Conservation (phyloP, 1,140 invertebrate genomes). For the Cryptotermes secundus region DNA sequence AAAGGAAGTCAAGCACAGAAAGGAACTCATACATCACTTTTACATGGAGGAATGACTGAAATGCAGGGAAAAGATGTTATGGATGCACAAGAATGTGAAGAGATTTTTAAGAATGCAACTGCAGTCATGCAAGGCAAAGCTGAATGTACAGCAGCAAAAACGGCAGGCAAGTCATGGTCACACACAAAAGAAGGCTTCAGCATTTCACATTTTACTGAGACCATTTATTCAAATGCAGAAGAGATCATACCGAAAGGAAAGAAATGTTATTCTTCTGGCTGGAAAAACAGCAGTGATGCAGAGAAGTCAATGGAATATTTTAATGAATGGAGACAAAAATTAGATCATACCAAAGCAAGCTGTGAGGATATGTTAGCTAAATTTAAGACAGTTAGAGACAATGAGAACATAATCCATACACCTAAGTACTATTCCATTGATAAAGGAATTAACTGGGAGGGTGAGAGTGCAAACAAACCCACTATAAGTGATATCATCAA, state of each 20-base stretch:
- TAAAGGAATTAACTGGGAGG: conserved; percentile 22
- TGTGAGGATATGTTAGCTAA: conserved; percentile 27
- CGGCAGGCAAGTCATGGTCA: neutral
- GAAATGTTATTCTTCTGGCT: neutral
- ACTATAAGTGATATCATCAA: conserved; percentile 22
- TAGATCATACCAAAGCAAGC: conserved; percentile 27
- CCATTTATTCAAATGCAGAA: neutral
- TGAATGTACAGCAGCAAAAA: neutral
- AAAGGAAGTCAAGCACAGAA: neutral
- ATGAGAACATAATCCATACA: neutral
- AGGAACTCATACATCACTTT: neutral
- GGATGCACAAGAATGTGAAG: neutral
- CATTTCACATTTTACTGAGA: neutral
- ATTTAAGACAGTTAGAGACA: conserved; percentile 21
- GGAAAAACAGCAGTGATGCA: conserved; percentile 17
- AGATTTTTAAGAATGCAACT: neutral
- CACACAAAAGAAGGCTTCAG: neutral
- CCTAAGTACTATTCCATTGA: conserved; percentile 17
- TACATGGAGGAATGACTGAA: neutral
- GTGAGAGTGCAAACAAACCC: neutral
- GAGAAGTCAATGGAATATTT: neutral
- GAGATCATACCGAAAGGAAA: neutral
- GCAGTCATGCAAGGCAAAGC: neutral
- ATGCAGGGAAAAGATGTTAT: too few species aligned
- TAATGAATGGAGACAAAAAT: conserved; percentile 12